Percentiles rank a stretch among this genome's conserved stretches.
These are phyloP conservation scores for Nomada flava DNA, from an alignment of 2,888 invertebrate species.

Conservation along the genomic window DNA sequence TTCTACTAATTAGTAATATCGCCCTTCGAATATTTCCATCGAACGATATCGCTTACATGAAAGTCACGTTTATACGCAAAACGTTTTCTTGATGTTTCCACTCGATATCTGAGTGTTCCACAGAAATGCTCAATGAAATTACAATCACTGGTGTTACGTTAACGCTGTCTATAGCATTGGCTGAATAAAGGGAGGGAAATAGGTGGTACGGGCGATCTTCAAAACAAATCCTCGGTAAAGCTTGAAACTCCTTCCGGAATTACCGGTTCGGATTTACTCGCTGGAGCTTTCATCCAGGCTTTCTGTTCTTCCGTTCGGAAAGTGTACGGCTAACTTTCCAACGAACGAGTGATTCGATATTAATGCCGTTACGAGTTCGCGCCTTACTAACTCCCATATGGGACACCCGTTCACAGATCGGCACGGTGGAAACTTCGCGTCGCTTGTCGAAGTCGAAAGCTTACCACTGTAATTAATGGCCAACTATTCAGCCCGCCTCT, in stretches of 20 bases:
- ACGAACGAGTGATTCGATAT: conserved; percentile 72
- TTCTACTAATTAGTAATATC: not conserved
- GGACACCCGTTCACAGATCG: conserved; percentile 53
- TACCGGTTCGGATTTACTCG: conserved; percentile 66
- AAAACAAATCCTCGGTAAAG: conserved; percentile 63
- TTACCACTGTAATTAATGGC: conserved; percentile 61
- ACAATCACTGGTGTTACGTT: conserved; percentile 26
- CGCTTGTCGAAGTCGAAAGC: conserved; percentile 51
- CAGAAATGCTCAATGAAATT: conserved; percentile 15
- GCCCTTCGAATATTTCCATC: not conserved
- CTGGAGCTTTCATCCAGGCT: conserved; percentile 60
- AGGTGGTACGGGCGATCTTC: conserved; percentile 50
- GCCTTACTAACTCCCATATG: conserved; percentile 65
- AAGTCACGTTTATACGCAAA: not conserved
- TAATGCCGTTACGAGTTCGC: conserved; percentile 72
- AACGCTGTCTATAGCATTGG: conserved; percentile 11
- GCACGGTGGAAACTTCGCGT: conserved; percentile 52
- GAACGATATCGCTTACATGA: conserved; percentile 7
- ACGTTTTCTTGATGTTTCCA: not conserved
- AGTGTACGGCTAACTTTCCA: conserved; percentile 57
- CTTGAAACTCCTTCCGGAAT: conserved; percentile 66
- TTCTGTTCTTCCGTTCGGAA: conserved; percentile 62
- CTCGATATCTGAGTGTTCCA: not conserved
- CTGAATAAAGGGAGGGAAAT: conserved; percentile 22
- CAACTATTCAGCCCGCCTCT: conserved; percentile 40